A percentile compares a stretch with the other conserved stretches of the same genome.
These are phyloP conservation scores for Pogonus chalceus DNA, from an alignment of 1,140 invertebrate species.

Conservation along the genomic window DNA sequence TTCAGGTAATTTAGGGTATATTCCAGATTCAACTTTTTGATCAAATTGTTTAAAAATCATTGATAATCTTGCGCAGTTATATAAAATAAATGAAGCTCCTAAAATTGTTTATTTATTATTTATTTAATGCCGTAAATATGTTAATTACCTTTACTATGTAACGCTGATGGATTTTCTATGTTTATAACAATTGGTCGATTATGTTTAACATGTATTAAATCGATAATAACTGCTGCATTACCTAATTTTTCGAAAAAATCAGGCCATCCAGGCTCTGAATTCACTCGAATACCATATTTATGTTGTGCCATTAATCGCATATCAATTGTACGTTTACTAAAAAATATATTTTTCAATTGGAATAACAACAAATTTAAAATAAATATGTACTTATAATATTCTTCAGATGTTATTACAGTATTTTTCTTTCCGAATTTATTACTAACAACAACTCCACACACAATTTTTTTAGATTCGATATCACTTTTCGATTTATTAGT, in stretches of 20 bases:
- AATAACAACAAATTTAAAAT: neutral
- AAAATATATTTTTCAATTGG: constrained; percentile 23
- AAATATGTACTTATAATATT: constrained; percentile 20
- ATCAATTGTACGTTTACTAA: constrained; percentile 42
- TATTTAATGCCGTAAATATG: constrained; percentile 11
- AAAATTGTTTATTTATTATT: constrained; percentile 19
- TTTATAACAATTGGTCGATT: constrained; percentile 40
- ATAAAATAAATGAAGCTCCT: constrained; percentile 61
- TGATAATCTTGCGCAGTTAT: constrained; percentile 56
- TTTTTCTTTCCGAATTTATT: constrained; percentile 21
- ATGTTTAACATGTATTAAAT: constrained; percentile 52
- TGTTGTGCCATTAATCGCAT: constrained; percentile 49
- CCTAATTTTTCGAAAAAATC: constrained; percentile 40
- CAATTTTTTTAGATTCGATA: constrained; percentile 8
- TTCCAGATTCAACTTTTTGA: constrained; percentile 35
- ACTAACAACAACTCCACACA: constrained; percentile 27
- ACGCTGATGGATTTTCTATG: constrained; percentile 23
- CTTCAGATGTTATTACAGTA: constrained; percentile 13
- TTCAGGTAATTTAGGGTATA: constrained; percentile 44
- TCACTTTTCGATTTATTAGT: constrained; percentile 13
- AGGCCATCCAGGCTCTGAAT: constrained; percentile 15
- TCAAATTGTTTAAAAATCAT: constrained; percentile 50
- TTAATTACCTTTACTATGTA: neutral
- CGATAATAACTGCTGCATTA: constrained; percentile 48
- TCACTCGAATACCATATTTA: constrained; percentile 44